Percentiles rank a stretch among this genome's conserved stretches.
These are phyloP conservation scores for Drosophila ercepeae DNA, from an alignment of 1,140 invertebrate genomes.

Conservation along the genomic window DNA sequence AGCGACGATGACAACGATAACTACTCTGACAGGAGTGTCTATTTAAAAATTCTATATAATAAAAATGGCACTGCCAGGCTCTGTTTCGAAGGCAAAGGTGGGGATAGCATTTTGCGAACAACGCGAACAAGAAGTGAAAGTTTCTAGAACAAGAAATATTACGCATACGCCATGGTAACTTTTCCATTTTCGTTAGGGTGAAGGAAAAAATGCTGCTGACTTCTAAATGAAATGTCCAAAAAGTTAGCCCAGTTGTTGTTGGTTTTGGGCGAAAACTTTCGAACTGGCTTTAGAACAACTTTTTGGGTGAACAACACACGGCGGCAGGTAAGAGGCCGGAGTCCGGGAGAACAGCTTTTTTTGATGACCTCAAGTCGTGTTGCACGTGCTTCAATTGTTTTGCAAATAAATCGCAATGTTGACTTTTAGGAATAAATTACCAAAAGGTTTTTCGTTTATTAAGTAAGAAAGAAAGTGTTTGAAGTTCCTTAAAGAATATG, in stretches of 20 bases:
- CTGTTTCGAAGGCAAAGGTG: background rate
- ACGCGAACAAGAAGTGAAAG: slow-evolving; percentile 38
- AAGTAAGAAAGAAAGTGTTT: no score
- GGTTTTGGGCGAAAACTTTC: slow-evolving; percentile 46
- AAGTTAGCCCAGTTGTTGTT: slow-evolving; percentile 46
- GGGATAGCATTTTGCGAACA: background rate
- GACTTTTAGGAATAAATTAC: slow-evolving; percentile 3
- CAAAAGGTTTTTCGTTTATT: no score
- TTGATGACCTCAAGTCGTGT: slow-evolving; percentile 29
- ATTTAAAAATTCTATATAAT: slow-evolving; percentile 36
- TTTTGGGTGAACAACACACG: slow-evolving; percentile 20
- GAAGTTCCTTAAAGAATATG: background rate
- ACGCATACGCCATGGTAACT: slow-evolving; percentile 57
- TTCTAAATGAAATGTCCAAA: slow-evolving; percentile 37
- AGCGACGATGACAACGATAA: slow-evolving; percentile 13
- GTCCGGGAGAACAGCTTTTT: slow-evolving; percentile 10
- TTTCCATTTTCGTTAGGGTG: slow-evolving; percentile 29
- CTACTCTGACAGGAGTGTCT: slow-evolving; percentile 15
- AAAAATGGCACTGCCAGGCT: slow-evolving; percentile 18
- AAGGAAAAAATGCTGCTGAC: slow-evolving; percentile 3
- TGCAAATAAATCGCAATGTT: slow-evolving; percentile 39
- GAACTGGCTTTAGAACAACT: slow-evolving; percentile 48
- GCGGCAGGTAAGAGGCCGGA: slow-evolving; percentile 1
- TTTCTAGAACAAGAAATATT: slow-evolving; percentile 58
- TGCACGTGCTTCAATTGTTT: slow-evolving; percentile 53